Evolutionary conservation across 2,113 vertebrate species (phyloP).

Genomic region (Spheniscus mendiculus): DNA sequence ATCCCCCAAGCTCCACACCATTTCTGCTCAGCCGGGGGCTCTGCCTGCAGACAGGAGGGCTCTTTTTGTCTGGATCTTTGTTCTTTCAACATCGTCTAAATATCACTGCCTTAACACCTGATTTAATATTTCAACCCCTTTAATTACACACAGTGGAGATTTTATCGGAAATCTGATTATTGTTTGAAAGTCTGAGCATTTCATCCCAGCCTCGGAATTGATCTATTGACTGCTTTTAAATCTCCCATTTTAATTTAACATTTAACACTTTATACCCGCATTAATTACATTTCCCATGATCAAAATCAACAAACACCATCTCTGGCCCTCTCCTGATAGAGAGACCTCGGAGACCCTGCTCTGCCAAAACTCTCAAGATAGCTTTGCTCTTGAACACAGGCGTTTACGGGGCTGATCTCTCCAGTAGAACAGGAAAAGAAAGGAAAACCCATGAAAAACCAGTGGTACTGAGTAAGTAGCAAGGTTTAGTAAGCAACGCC

Average conservation of each 20-base stretch:
- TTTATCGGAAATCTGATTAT: constrained; percentile 59
- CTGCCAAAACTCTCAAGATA: not conserved
- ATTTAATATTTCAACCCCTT: constrained; percentile 49
- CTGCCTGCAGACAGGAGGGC: not conserved
- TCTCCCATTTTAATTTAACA: constrained; percentile 40
- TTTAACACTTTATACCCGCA: constrained; percentile 1
- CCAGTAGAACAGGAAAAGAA: not conserved
- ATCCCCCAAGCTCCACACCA: not conserved
- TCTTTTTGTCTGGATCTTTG: not conserved
- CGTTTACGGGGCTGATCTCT: fast-evolving
- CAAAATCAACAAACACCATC: not conserved
- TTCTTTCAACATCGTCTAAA: constrained; percentile 1
- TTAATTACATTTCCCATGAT: constrained; percentile 30
- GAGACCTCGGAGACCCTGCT: not conserved
- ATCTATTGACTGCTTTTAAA: constrained; percentile 43
- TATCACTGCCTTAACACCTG: constrained; percentile 12
- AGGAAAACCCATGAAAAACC: not conserved
- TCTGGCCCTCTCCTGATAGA: not conserved
- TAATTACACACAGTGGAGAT: constrained; percentile 44
- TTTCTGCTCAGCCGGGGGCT: not conserved
- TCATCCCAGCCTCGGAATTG: constrained; percentile 24
- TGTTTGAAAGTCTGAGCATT: constrained; percentile 47
- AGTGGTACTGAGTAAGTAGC: not conserved
- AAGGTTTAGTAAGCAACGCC: not conserved
- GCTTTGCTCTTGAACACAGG: not conserved